Evolutionary conservation across 1,140 invertebrate species (phyloP), one percentile per base, ranked within the genome.

Genomic region (Bombus breviceps): DNA sequence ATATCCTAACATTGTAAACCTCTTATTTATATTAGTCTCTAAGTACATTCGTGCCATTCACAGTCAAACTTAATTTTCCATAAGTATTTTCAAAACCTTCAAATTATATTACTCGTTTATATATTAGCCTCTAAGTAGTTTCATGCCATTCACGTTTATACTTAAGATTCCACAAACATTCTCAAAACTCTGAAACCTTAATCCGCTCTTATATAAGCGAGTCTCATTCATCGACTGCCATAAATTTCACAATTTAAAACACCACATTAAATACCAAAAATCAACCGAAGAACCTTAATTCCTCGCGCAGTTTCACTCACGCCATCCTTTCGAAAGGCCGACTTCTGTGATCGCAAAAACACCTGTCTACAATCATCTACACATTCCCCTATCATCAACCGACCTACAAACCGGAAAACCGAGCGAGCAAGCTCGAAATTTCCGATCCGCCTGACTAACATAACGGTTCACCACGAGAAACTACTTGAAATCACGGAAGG

Each of bases 341-440:
- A 28, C 68, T 25, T 28, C 68, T 71, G 34, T 25, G 12, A 25
- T 28, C 66, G 68, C 28, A 32, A 47, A 32, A 68, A 69, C 32
- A 8, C 13, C 59, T 43, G 39, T 15, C 41, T 47, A 39, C 71
- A 47, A 68, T 80, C 78, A 43, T 53, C 41, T 22, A 28, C 32
- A 25, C 32, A 25, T 69, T 80, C 78, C 78, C 64, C 64, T 69
- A 47, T 80, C 41, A 80, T 80, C 78, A 59, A 15, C n/a, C 71
- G n/a, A 32, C 39, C 39, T n/a, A n/a, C 71, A 41, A 73, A 43
- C 71, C 71, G 71, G 71, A 73, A 73, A 39, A 73, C 41, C 41
- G 41, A 73, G 13, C 71, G 37, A 73, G 39, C 71, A 22, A 22
- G 41, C 28, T 73, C 71, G 39, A 73, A 73, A 34, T 43, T 79